Base-by-base conservation (phyloP, 2,113 vertebrate species). In the Tragelaphus scriptus region DNA sequence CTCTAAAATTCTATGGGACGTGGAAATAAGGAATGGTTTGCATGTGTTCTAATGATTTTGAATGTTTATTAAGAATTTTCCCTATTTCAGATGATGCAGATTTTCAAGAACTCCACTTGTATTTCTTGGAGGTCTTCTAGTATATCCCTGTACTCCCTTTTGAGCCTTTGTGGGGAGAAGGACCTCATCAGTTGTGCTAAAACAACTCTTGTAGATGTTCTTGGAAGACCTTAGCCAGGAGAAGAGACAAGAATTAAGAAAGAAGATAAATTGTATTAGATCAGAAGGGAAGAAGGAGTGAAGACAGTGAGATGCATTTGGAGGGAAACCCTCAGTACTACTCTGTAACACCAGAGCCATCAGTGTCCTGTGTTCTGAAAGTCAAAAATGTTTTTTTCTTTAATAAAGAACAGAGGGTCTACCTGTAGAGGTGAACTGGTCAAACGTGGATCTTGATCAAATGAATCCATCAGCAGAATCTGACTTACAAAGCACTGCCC, bases 21-120 rank as follows among this genome's bases (percentile, higher is more conserved):
- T 71, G 15, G 56, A 96, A 96, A 96, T 58, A 92, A 91, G 49
- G 40, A 92, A 65, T 68, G 53, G 47, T 25, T 93, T 93, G 36
- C 13, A 47, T 86, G 3, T 92, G 85, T 81, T 88, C 40, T 90
- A 82, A 49, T 61, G 14, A 79, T 92, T 94, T 96, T 61, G 65
- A 75, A 86, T 7, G 17, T 93, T 86, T 30, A 85, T 85, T 84
- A 97, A 81, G 77, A 94, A 91, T 85, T 91, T 91, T 51, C 47
- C 58, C 59, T 92, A 77, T 88, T 96, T 92, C 44, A 80, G 10
- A 47, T 90, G 16, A 87, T 58, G 32, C 7, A 68, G 17, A 68
- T 91, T 97, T 96, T 94, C 5, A 94, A 26, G 61, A 94, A 90
- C 90, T 87, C 19, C 19, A 49, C 26, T 92, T 88, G 28, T 90